phyloP scores from a whole-genome alignment of 2,113 vertebrate genomes.

The Butorides virescens region DNA sequence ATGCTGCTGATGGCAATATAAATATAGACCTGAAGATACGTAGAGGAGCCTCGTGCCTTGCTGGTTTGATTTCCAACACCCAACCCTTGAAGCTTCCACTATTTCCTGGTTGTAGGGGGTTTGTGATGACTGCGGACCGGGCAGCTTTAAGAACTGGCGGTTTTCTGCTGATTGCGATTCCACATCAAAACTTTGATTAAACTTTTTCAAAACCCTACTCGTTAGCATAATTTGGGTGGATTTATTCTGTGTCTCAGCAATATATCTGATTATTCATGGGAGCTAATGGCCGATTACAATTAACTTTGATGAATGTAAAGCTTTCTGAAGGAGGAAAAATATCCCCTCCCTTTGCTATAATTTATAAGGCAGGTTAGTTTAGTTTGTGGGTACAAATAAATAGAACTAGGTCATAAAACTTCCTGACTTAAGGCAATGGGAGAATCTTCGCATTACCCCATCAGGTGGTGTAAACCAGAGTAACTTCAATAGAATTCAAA shows the following conservation, averaged over 20 bases:
- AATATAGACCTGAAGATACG: neutral
- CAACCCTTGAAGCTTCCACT: neutral
- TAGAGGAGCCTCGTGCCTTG: neutral
- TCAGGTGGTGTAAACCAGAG: neutral
- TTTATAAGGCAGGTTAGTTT: conserved; percentile 50
- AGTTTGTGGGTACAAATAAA: conserved; percentile 61
- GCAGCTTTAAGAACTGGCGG: neutral
- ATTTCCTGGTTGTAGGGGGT: rapidly evolving
- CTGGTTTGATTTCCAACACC: neutral
- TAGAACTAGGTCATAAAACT: conserved; percentile 15
- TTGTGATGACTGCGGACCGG: neutral
- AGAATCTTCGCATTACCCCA: neutral
- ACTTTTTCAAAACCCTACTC: conserved; percentile 51
- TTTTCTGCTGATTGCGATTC: conserved; percentile 57
- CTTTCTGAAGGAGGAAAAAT: conserved; percentile 15
- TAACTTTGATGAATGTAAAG: conserved; percentile 70
- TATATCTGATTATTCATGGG: conserved; percentile 71
- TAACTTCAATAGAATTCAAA: neutral
- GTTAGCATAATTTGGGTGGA: conserved; percentile 65
- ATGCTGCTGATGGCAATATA: neutral
- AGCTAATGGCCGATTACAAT: conserved; percentile 51
- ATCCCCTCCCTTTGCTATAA: conserved; percentile 3
- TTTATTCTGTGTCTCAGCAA: conserved; percentile 54
- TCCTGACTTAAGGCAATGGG: neutral
- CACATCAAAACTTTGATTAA: conserved; percentile 50